These are phyloP conservation scores for Stegodyphus dumicola DNA, from an alignment of 1,140 invertebrate species.

Conservation along the genomic window DNA sequence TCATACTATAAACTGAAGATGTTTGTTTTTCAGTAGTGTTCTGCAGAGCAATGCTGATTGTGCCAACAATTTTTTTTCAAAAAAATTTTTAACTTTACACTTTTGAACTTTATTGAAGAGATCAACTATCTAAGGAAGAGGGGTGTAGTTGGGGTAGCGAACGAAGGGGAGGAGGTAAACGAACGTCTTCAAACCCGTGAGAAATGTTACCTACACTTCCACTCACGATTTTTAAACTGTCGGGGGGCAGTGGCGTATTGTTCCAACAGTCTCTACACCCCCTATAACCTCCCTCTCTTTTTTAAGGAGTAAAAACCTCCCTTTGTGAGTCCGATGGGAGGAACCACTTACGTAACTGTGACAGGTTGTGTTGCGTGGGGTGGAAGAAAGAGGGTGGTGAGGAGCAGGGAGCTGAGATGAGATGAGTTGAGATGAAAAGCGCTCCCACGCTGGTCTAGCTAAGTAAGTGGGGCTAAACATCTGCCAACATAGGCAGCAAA, in stretches of 20 bases:
- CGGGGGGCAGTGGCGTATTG: constrained; percentile 14
- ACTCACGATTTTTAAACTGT: constrained; percentile 56
- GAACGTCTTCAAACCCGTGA: constrained; percentile 46
- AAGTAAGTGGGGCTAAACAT: constrained; percentile 46
- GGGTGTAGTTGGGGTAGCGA: neutral
- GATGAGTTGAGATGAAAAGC: constrained; percentile 15
- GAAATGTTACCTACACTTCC: constrained; percentile 60
- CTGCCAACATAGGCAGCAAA: constrained; percentile 36
- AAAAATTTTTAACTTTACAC: neutral
- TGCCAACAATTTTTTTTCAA: neutral
- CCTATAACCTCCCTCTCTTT: constrained; percentile 53
- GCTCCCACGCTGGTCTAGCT: constrained; percentile 40
- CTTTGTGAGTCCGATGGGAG: constrained; percentile 18
- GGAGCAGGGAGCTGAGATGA: neutral
- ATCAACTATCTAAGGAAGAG: neutral
- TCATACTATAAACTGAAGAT: too few species aligned
- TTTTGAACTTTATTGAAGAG: constrained; percentile 13
- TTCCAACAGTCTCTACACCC: constrained; percentile 43
- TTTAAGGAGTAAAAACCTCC: neutral
- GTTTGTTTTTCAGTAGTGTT: too few species aligned
- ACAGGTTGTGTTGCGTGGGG: constrained; percentile 40
- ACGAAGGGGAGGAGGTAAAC: neutral
- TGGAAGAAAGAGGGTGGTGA: neutral
- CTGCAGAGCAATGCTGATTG: too few species aligned
- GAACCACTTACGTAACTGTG: constrained; percentile 54